A percentile compares a stretch with the other conserved stretches of the same genome.
Conservation (phyloP, 2,113 vertebrate genomes). For the Scytalopus superciliaris region DNA sequence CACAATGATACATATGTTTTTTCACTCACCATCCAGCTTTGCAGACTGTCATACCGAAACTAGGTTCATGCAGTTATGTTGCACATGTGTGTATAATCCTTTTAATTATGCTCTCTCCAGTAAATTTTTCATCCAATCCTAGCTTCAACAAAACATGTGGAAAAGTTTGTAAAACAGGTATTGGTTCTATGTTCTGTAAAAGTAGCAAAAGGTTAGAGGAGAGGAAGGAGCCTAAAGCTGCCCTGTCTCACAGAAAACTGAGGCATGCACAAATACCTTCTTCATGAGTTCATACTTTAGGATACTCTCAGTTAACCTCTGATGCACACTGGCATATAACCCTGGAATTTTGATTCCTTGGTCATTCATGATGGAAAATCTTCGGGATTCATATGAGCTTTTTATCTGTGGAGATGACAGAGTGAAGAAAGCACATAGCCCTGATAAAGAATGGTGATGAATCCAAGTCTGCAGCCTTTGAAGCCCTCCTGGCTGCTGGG, state of each 20-base stretch:
- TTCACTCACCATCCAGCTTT: background rate
- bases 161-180: rapidly evolving
- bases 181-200: background rate
- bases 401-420: background rate
- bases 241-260: background rate
- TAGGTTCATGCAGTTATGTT: background rate
- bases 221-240: background rate
- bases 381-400: background rate
- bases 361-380: background rate
- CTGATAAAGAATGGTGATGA: background rate
- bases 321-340: background rate
- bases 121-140: background rate
- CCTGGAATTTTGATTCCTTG: background rate
- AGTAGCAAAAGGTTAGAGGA: background rate
- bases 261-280: background rate
- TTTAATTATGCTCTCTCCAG: background rate
- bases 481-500: background rate
- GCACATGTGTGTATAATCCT: background rate
- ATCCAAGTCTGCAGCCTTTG: background rate
- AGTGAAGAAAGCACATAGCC: background rate
- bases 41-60: background rate
- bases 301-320: background rate
- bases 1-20: background rate
- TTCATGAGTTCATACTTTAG: background rate
- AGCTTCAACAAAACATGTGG: background rate